Conservation (phyloP, 53 echinoderm and acorn worm genomes). For the Holothuria leucospilota region DNA sequence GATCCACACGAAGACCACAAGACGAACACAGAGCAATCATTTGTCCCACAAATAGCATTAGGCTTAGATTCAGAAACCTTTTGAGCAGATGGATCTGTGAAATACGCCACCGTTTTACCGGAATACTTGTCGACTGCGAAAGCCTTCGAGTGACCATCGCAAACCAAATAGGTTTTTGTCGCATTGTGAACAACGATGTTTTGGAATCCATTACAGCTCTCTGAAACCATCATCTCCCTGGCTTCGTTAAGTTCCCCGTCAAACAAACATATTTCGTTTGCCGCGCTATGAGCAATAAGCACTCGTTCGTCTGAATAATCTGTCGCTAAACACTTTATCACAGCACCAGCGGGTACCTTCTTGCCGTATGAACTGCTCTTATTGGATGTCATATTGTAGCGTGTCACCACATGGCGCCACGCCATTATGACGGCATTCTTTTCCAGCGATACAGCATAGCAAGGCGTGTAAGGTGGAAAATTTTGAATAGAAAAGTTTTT, state of each 20-base stretch:
- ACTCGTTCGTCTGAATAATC: slow-evolving; percentile 26
- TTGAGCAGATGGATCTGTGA: background rate
- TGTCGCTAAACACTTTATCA: background rate
- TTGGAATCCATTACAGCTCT: background rate
- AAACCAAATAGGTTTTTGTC: slow-evolving; percentile 4
- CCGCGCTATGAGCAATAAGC: background rate
- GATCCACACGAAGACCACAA: background rate
- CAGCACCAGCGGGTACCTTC: slow-evolving; percentile 2
- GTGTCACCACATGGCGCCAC: slow-evolving; percentile 28
- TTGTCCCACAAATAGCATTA: slow-evolving; percentile 21
- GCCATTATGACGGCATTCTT: slow-evolving; percentile 33
- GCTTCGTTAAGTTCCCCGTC: slow-evolving; percentile 26
- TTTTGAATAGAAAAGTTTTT: slow-evolving; percentile 40
- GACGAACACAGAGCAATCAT: slow-evolving; percentile 18
- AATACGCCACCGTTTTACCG: background rate
- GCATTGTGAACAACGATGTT: slow-evolving; percentile 2
- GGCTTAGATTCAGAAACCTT: background rate
- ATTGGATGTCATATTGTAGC: background rate
- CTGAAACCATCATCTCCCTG: slow-evolving; percentile 5
- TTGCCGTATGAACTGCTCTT: slow-evolving; percentile 26
- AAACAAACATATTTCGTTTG: slow-evolving; percentile 19
- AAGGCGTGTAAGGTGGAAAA: slow-evolving; percentile 36
- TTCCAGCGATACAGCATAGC: slow-evolving; percentile 16
- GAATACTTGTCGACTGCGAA: slow-evolving; percentile 26
- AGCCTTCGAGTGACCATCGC: slow-evolving; percentile 10